phyloP scores from a whole-genome alignment of 2,888 invertebrate species.

The Ectropis crepuscularia region DNA sequence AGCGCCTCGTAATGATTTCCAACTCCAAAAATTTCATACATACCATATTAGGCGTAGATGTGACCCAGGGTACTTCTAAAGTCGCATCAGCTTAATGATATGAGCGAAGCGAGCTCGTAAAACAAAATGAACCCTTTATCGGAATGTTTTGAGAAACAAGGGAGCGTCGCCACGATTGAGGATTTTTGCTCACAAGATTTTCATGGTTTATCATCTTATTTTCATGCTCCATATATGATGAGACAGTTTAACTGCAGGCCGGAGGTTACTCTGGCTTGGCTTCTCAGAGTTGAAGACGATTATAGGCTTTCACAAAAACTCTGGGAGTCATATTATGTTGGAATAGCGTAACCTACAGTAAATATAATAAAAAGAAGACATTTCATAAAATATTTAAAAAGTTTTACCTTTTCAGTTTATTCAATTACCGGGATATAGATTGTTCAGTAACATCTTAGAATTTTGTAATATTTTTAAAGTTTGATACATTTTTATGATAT shows the following conservation, averaged over 20 bases:
- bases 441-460: too few species aligned
- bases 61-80: slow-evolving; percentile 18
- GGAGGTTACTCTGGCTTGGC: neutral
- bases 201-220: slow-evolving; percentile 26
- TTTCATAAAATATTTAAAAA: too few species aligned
- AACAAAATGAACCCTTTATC: slow-evolving; percentile 33
- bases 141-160: slow-evolving; percentile 30
- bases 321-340: too few species aligned
- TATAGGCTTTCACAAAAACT: too few species aligned
- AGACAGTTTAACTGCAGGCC: slow-evolving; percentile 14
- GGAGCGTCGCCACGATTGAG: slow-evolving; percentile 26
- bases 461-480: too few species aligned
- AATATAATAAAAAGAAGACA: too few species aligned
- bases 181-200: slow-evolving; percentile 27
- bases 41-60: slow-evolving; percentile 8
- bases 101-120: slow-evolving; percentile 24
- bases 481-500: too few species aligned
- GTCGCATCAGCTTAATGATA: slow-evolving; percentile 26
- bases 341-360: too few species aligned
- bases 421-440: too few species aligned
- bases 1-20: slow-evolving; percentile 5
- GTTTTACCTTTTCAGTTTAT: too few species aligned
- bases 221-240: slow-evolving; percentile 27
- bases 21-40: slow-evolving; percentile 11
- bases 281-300: neutral